A percentile compares a stretch with the other conserved stretches of the same genome.
These are phyloP conservation scores for Ambastaia sidthimunki DNA, from an alignment of 2,797 vertebrate genomes.

Conservation along the genomic window DNA sequence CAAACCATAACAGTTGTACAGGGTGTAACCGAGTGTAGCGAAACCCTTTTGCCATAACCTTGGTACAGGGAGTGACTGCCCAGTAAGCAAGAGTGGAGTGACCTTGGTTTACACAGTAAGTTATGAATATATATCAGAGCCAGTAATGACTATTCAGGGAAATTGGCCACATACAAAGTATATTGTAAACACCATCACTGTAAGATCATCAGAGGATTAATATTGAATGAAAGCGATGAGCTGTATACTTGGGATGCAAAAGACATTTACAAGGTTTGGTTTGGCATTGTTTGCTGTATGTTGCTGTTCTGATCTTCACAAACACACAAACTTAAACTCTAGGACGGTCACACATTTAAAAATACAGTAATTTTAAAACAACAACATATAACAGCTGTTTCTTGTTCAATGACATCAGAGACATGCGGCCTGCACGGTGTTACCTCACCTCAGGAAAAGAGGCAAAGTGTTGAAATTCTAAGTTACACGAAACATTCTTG, in stretches of 20 bases:
- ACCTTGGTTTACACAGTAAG: conserved; percentile 10
- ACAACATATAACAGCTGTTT: background rate
- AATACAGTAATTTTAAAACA: background rate
- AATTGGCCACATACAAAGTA: background rate
- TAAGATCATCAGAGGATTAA: conserved; percentile 11
- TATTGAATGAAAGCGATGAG: background rate
- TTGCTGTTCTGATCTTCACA: background rate
- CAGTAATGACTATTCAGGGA: background rate
- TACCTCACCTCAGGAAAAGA: conserved; percentile 11
- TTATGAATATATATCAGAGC: background rate
- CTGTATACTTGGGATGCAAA: background rate
- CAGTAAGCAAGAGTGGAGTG: conserved; percentile 1
- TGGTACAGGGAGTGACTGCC: conserved; percentile 12
- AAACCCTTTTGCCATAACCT: background rate
- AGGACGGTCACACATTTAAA: background rate
- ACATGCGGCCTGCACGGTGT: background rate
- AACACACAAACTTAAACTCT: background rate
- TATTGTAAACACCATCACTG: conserved; percentile 45
- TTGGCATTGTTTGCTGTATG: conserved; percentile 20
- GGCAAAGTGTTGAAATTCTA: background rate
- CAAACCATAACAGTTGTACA: background rate
- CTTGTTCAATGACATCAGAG: background rate
- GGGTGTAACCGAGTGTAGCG: background rate
- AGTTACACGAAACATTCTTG: conserved; percentile 14
- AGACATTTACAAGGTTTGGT: conserved; percentile 23